Base-by-base conservation (phyloP, 1,140 invertebrate species). In the Lutraria rhynchaena region DNA sequence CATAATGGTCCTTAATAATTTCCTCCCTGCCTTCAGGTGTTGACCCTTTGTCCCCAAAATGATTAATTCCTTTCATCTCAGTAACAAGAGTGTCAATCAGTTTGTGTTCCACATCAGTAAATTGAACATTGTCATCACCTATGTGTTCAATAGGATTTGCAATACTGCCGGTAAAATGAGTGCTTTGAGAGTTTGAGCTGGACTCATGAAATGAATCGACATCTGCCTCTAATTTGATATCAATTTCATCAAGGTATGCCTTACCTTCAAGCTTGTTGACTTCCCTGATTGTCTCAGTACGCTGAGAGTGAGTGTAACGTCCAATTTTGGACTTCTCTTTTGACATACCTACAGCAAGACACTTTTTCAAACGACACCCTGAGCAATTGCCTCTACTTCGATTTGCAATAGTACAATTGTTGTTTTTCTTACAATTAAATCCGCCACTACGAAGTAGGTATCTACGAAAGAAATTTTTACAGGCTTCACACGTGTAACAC, bases 401-500 rank as follows among this genome's bases (percentile, higher is more conserved):
- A 31, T 81, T 81, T 15, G 37, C 24, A 35, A 81, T 73, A 0
- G n/a, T 1, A 55, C 78, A 81, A 29, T 73, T 63, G 29, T 65
- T 65, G 31, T 65, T 81, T 49, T 81, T 81, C 29, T 73, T 73
- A 74, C 78, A 81, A 19, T 37, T 17, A 57, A 73, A 81, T 7
- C 63, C 76, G 29, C 55, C 69, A 55, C 33, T 81, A 29, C 67
- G 55, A 33, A 80, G 46, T 19, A 81, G 37, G 44, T 81, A 81
- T 15, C 78, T 0, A 17, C 78, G 55, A 51, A 81, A 81, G 31
- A 81, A 81, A 24, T 81, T 87, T 87, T 93, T 93, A 85, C 93
- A 93, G 1, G 93, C 93, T 73, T 93, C 93, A 76, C 93, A 93
- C 3, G 92, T 92, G 69, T 92, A 90, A 5, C 92, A 93, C 33